A percentile compares a stretch with the other conserved stretches of the same genome.
phyloP scores from a whole-genome alignment of 2,797 vertebrate genomes.

The Lutjanus campechanus region DNA sequence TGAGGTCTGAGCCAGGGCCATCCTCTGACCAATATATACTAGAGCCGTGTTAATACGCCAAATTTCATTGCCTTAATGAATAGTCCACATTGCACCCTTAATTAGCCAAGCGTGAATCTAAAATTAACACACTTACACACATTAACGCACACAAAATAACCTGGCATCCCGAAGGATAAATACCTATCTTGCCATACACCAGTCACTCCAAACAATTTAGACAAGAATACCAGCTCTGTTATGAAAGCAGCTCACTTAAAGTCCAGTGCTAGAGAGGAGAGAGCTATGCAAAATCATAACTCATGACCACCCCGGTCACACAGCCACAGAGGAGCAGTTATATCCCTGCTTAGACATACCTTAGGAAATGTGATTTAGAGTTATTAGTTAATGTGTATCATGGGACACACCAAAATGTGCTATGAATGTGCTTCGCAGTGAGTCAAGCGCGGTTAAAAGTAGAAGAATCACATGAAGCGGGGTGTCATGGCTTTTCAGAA shows the following conservation, averaged over 20 bases:
- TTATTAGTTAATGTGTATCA: constrained; percentile 76
- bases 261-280: constrained; percentile 30
- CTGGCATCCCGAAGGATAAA: constrained; percentile 9
- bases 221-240: constrained; percentile 63
- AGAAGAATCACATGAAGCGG: constrained; percentile 64
- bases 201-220: constrained; percentile 52
- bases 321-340: constrained; percentile 68
- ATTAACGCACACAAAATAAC: constrained; percentile 3
- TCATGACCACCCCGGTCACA: constrained; percentile 71
- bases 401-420: constrained; percentile 62
- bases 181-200: constrained; percentile 37
- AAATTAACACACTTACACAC: constrained; percentile 31
- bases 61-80: constrained; percentile 42
- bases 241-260: constrained; percentile 41
- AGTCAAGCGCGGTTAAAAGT: constrained; percentile 65
- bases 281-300: constrained; percentile 63
- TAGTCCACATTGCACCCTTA: background rate
- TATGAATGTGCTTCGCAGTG: constrained; percentile 50
- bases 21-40: constrained; percentile 57
- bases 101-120: constrained; percentile 27
- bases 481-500: constrained; percentile 47
- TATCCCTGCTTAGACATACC: constrained; percentile 64
- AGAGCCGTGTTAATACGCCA: constrained; percentile 64
- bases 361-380: constrained; percentile 75
- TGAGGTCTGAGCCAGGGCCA: constrained; percentile 67